Evolutionary conservation across 2,797 vertebrate species (phyloP).

Genomic region (Lates japonicus): DNA sequence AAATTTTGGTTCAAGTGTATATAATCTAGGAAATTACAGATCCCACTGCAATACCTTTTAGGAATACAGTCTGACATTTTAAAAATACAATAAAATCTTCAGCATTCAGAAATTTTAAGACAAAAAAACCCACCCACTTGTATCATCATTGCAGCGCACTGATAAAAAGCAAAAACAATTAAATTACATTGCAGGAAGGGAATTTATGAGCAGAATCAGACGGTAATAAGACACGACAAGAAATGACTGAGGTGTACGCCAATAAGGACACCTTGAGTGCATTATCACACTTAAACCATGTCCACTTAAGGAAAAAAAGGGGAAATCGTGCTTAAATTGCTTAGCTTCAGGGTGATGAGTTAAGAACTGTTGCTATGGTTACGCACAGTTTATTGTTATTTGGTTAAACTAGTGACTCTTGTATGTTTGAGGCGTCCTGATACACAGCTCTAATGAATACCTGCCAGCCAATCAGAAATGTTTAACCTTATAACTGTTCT

Average conservation of each 20-base stretch:
- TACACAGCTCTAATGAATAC: background rate
- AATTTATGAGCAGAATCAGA: too few species aligned
- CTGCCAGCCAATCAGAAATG: constrained; percentile 12
- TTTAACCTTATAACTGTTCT: background rate
- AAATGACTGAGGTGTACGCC: too few species aligned
- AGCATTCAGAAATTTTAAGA: background rate
- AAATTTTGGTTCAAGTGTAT: background rate
- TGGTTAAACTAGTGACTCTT: background rate
- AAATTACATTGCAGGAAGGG: background rate
- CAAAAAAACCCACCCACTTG: background rate
- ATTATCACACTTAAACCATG: background rate
- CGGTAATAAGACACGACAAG: too few species aligned
- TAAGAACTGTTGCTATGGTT: background rate
- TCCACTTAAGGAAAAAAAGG: background rate
- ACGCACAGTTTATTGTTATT: background rate
- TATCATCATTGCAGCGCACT: background rate
- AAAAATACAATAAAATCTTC: background rate
- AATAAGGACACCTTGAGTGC: too few species aligned
- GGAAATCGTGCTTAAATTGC: background rate
- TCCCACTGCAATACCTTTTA: background rate
- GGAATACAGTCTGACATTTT: background rate
- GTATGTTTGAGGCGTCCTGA: constrained; percentile 1
- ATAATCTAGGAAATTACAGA: background rate
- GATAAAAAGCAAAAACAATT: background rate
- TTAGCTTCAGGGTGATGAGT: background rate